Evolutionary conservation across 2,797 vertebrate genomes (phyloP), one percentile per base, ranked within the genome.

Genomic region (Notolepis coatsorum): DNA sequence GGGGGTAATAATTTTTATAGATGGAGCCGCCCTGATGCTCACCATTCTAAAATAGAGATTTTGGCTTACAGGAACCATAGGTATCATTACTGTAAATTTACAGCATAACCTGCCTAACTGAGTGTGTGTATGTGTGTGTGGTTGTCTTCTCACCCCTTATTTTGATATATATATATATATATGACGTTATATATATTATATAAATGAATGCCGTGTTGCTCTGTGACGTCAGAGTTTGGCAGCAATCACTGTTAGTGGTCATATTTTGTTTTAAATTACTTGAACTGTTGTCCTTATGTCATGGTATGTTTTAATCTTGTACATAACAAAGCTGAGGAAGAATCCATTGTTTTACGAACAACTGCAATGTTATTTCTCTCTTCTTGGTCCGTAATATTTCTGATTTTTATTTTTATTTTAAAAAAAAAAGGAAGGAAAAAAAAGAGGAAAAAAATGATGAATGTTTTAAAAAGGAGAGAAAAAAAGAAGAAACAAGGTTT

Each of bases 31-130:
- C 81, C 85, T 82, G 74, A 85, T 77, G 81, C 83, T 83, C 73
- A 74, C 81, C 84, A 81, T 84, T 88, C 84, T 73, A 79, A 77
- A 75, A 80, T 80, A 78, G 72, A 82, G 67, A 38, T 79, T 88
- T 86, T 83, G 88, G 88, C 89, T 84, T 84, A 84, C 75, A 80
- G 76, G 82, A 78, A 61, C 83, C 53, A n/a, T 89, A 90, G 90
- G 90, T 90, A 84, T 91, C 89, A 88, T 89, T 90, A 89, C 88
- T 93, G 93, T 94, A 91, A 74, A 90, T 88, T 80, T 87, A 91
- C 92, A 93, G 92, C 90, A 85, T 93, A 93, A 92, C 92, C 91
- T 91, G 91, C 93, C 91, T 90, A 86, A 85, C 84, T 88, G 89
- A 84, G 88, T 86, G 89, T 78, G 68, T 80, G 88, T 86, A 88